These are phyloP conservation scores for Antennarius striatus DNA, from an alignment of 2,113 vertebrate genomes.

Conservation along the genomic window DNA sequence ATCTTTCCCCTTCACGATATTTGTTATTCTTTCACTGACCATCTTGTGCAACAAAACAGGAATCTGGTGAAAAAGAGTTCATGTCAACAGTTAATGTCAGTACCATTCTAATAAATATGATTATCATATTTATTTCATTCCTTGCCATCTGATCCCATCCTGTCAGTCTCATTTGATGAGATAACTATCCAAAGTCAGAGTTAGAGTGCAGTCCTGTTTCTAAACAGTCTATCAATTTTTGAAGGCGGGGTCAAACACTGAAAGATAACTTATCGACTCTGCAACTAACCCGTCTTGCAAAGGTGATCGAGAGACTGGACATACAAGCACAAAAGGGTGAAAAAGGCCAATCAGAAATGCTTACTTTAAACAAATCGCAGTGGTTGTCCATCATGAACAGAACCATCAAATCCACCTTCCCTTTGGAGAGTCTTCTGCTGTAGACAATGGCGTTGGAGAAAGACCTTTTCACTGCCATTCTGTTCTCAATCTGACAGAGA, in stretches of 20 bases:
- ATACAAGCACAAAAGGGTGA: background rate
- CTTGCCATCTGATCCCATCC: background rate
- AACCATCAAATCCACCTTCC: slow-evolving; percentile 94
- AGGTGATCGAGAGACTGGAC: background rate
- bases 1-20: slow-evolving; percentile 87
- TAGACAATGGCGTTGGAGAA: slow-evolving; percentile 92
- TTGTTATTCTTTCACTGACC: slow-evolving; percentile 89
- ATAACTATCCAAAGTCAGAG: background rate
- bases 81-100: too few relatives aligned
- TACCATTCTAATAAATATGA: too few relatives aligned
- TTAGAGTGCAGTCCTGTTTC: background rate
- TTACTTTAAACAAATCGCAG: slow-evolving; percentile 93
- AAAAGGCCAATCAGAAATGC: slow-evolving; percentile 11
- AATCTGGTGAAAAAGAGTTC: slow-evolving; percentile 76
- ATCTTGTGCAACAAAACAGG: slow-evolving; percentile 91
- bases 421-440: slow-evolving; percentile 89
- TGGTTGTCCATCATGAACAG: slow-evolving; percentile 96
- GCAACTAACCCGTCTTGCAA: background rate
- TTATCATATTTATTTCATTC: background rate
- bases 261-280: background rate
- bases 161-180: background rate
- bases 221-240: background rate
- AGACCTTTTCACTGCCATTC: slow-evolving; percentile 94
- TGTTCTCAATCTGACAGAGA: slow-evolving; percentile 87
- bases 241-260: background rate